Conservation (phyloP, 2,113 vertebrate genomes). For the Prietella phreatophila region DNA sequence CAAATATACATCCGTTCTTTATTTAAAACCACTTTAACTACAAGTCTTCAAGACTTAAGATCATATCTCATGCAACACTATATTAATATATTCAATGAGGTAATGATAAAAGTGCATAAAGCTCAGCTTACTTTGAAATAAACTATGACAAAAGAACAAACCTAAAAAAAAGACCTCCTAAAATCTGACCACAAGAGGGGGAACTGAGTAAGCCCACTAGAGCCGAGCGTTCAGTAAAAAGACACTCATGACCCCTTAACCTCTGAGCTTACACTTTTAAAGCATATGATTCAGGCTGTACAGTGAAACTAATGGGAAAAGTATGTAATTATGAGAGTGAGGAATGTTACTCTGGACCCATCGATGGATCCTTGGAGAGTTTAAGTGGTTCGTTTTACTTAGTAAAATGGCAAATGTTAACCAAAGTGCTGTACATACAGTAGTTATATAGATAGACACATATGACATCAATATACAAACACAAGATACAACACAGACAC, state of each 20-base stretch:
- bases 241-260: neutral
- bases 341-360: neutral
- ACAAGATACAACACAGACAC: neutral
- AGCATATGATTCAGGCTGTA: neutral
- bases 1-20: neutral
- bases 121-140: neutral
- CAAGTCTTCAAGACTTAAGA: neutral
- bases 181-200: conserved; percentile 19
- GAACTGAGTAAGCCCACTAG: neutral
- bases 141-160: neutral
- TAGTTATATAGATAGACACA: neutral
- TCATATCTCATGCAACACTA: neutral
- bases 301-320: neutral
- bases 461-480: neutral
- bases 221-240: neutral
- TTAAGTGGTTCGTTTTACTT: neutral
- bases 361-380: neutral
- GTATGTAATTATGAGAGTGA: neutral
- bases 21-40: neutral
- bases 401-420: neutral
- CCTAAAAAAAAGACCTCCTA: neutral
- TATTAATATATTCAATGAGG: neutral
- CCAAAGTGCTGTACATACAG: neutral
- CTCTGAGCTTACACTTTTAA: neutral
- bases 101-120: neutral